A percentile compares a stretch with the other conserved stretches of the same genome.
These are phyloP conservation scores for Chrysopa pallens DNA, from an alignment of 1,140 invertebrate genomes.

Conservation along the genomic window DNA sequence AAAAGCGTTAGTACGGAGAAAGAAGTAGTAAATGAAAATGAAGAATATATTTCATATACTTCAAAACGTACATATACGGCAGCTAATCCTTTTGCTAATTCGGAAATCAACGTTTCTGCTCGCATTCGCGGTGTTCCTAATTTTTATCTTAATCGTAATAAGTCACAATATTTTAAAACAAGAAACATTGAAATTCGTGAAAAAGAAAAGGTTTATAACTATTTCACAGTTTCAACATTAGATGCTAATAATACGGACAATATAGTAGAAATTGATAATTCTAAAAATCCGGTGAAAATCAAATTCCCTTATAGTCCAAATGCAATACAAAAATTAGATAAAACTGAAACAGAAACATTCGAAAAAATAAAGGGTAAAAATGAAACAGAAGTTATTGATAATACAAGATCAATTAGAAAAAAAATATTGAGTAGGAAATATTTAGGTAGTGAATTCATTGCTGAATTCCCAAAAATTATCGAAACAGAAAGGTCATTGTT, in stretches of 20 bases:
- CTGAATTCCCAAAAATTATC: no score
- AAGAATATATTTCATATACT: conserved; percentile 3
- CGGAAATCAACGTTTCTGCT: neutral
- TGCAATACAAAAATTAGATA: no score
- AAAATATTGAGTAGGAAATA: no score
- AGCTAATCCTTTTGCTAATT: neutral
- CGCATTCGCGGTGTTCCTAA: neutral
- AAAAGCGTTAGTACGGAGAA: neutral
- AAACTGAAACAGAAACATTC: no score
- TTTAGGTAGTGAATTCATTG: no score
- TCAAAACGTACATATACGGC: neutral
- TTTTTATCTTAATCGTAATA: neutral
- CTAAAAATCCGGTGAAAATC: no score
- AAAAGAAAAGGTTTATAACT: neutral
- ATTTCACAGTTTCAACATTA: neutral
- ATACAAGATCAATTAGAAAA: no score
- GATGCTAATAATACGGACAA: neutral
- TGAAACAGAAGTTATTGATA: no score
- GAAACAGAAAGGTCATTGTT: no score
- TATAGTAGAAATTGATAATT: no score
- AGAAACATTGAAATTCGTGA: neutral
- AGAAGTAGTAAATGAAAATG: neutral
- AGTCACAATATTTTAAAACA: neutral
- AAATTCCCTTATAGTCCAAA: no score
- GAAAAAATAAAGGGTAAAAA: no score